phyloP scores from a whole-genome alignment of 2,797 vertebrate genomes.

The Gallinago nigripennis region DNA sequence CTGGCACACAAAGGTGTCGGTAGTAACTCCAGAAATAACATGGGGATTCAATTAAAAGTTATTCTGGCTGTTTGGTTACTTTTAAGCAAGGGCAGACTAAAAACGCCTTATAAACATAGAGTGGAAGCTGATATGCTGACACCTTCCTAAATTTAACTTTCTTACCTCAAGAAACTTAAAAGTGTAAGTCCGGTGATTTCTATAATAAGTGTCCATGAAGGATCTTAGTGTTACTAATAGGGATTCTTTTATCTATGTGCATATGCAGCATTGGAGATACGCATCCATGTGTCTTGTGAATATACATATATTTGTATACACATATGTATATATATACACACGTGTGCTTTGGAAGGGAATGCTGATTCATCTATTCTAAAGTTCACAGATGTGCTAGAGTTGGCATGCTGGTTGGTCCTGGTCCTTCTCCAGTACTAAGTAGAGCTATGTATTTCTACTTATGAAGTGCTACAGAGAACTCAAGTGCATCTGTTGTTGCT shows the following conservation, averaged over 20 bases:
- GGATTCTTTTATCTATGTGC: background rate
- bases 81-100: background rate
- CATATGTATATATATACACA: rapidly evolving
- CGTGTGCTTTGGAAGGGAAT: background rate
- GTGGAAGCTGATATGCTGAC: background rate
- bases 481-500: background rate
- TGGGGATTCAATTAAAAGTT: background rate
- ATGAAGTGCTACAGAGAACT: background rate
- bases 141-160: background rate
- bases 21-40: background rate
- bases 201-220: background rate
- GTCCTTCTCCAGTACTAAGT: background rate
- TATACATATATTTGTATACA: rapidly evolving
- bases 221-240: background rate
- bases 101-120: background rate
- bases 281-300: background rate
- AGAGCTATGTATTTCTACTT: background rate
- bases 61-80: background rate
- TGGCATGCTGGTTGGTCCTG: background rate
- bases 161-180: background rate
- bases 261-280: background rate
- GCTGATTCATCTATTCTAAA: background rate
- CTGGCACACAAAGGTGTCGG: background rate
- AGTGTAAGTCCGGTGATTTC: background rate
- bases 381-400: background rate